Percentiles rank a stretch among this genome's conserved stretches.
phyloP scores from a whole-genome alignment of 2,113 vertebrate genomes.

The Spilogale gracilis region DNA sequence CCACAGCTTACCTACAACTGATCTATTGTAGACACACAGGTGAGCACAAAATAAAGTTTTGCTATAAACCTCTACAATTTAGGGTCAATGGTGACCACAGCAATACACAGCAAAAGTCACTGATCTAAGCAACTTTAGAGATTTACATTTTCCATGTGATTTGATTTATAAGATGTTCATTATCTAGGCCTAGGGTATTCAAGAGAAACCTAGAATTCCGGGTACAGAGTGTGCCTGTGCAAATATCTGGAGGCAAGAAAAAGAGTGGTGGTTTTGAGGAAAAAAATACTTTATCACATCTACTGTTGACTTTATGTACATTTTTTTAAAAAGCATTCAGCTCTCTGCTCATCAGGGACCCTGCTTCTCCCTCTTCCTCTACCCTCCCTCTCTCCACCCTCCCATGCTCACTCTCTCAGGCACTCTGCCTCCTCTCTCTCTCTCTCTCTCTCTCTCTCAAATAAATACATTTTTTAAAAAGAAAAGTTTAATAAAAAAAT shows the following conservation, averaged over 20 bases:
- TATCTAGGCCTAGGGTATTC: rapidly evolving
- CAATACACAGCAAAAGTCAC: not conserved
- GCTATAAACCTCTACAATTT: not conserved
- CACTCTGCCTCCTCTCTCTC: too few species aligned
- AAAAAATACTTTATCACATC: not conserved
- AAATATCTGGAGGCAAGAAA: not conserved
- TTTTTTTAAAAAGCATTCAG: not conserved
- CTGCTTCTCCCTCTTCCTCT: too few species aligned
- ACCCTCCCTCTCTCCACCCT: too few species aligned
- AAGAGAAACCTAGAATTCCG: not conserved
- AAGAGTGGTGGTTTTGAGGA: not conserved
- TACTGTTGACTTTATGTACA: not conserved
- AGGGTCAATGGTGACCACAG: not conserved
- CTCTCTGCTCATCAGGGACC: too few species aligned
- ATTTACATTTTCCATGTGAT: not conserved
- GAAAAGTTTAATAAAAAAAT: not conserved
- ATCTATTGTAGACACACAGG: not conserved
- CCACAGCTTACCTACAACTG: not conserved
- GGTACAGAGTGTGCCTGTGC: too few species aligned
- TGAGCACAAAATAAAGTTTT: not conserved
- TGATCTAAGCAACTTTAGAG: not conserved
- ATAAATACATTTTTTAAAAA: too few species aligned
- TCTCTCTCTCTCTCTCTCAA: too few species aligned
- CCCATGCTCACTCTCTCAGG: too few species aligned
- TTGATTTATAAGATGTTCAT: not conserved